Evolutionary conservation across 1,140 invertebrate genomes (phyloP).

Genomic region (Harlomillsia oculata): DNA sequence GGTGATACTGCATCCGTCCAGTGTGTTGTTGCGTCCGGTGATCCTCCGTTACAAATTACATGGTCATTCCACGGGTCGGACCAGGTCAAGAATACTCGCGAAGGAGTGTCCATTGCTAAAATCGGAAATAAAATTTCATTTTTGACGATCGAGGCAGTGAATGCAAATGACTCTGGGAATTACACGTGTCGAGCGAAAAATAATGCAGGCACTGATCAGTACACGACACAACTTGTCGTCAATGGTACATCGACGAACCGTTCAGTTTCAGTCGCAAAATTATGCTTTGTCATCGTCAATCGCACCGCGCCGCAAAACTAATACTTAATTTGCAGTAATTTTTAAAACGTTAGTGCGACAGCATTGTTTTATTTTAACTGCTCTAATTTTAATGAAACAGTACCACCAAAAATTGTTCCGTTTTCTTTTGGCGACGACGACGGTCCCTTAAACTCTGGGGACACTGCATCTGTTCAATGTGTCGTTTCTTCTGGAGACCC

Average conservation of each 20-base stretch:
- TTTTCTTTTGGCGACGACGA: constrained; percentile 51
- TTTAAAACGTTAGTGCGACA: not conserved
- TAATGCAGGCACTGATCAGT: constrained; percentile 56
- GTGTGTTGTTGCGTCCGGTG: constrained; percentile 52
- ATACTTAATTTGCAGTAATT: not conserved
- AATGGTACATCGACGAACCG: constrained; percentile 51
- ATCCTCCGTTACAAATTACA: constrained; percentile 49
- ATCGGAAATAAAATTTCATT: constrained; percentile 49
- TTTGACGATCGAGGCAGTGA: constrained; percentile 63
- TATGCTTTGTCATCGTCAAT: not conserved
- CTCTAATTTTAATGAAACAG: constrained; percentile 38
- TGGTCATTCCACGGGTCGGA: constrained; percentile 39
- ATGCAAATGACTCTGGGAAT: constrained; percentile 46
- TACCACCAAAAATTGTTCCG: constrained; percentile 50
- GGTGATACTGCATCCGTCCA: constrained; percentile 54
- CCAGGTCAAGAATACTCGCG: constrained; percentile 2
- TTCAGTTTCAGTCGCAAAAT: not conserved
- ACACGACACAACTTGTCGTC: constrained; percentile 51
- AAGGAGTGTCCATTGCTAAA: constrained; percentile 40
- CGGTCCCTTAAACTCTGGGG: constrained; percentile 26
- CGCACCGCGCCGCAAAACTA: no score
- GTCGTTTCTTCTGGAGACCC: constrained; percentile 31
- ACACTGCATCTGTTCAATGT: constrained; percentile 30
- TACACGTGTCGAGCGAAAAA: constrained; percentile 55
- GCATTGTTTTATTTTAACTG: not conserved